Percentiles rank a stretch among this genome's conserved stretches.
Conservation (phyloP, 2,113 vertebrate species). For the Corythoichthys haematopterus region DNA sequence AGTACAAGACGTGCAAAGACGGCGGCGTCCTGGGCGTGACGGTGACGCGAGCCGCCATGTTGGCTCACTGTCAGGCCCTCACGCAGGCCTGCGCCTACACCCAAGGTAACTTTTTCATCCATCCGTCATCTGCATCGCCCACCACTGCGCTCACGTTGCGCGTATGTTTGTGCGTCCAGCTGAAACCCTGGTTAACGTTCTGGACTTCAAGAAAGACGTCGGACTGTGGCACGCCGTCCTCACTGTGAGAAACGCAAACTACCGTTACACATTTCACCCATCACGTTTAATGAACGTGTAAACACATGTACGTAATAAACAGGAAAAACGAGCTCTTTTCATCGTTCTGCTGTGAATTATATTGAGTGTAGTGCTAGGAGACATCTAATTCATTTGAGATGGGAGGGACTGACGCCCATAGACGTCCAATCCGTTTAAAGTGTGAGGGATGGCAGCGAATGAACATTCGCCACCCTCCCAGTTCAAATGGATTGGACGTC, state of each 20-base stretch:
- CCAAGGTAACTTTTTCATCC: slow-evolving; percentile 53
- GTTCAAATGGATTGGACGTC: too few relatives aligned
- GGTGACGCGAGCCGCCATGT: slow-evolving; percentile 64
- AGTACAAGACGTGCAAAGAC: slow-evolving; percentile 66
- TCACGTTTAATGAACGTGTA: too few relatives aligned
- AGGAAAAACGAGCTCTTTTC: too few relatives aligned
- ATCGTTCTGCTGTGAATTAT: too few relatives aligned
- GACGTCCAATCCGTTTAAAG: too few relatives aligned
- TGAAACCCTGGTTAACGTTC: slow-evolving; percentile 67
- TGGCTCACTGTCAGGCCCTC: slow-evolving; percentile 70
- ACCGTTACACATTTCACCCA: too few relatives aligned
- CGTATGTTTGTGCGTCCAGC: slow-evolving; percentile 39
- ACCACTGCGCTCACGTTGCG: not conserved
- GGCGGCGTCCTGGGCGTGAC: slow-evolving; percentile 64
- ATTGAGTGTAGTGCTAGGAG: too few relatives aligned
- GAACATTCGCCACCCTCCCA: too few relatives aligned
- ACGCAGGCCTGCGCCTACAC: slow-evolving; percentile 69
- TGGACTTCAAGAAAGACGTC: slow-evolving; percentile 69
- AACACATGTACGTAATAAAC: too few relatives aligned
- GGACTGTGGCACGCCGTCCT: slow-evolving; percentile 68
- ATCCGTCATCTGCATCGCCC: not conserved
- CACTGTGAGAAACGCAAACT: slow-evolving; percentile 42
- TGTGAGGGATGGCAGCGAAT: too few relatives aligned
- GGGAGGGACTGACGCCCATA: too few relatives aligned
- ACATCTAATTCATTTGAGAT: too few relatives aligned